Percentiles rank a stretch among this genome's conserved stretches.
Evolutionary conservation across 2,797 vertebrate genomes (phyloP).

Genomic region (Eulemur rubriventer): DNA sequence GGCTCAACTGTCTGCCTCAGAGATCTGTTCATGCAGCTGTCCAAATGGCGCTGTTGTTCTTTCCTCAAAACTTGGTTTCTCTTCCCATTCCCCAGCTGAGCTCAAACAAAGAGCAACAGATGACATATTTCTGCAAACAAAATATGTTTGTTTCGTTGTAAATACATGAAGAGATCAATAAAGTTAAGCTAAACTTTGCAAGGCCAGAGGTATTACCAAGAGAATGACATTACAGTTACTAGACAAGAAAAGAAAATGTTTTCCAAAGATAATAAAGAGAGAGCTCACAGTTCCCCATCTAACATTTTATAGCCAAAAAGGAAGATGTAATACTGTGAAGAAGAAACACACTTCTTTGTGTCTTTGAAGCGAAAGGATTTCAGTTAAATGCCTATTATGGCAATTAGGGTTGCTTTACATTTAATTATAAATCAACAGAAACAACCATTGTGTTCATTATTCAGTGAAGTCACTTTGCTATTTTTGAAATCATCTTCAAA

Average conservation of each 20-base stretch:
- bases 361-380: constrained; percentile 39
- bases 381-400: background rate
- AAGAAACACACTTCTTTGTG: background rate
- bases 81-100: constrained; percentile 54
- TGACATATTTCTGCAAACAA: constrained; percentile 65
- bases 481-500: constrained; percentile 7
- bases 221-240: constrained; percentile 26
- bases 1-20: background rate
- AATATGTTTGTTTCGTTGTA: constrained; percentile 51
- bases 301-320: background rate
- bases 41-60: background rate
- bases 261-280: constrained; percentile 39
- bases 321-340: background rate
- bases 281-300: background rate
- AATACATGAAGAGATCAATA: constrained; percentile 57
- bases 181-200: constrained; percentile 65
- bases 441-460: background rate
- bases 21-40: background rate
- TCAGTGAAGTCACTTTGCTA: background rate
- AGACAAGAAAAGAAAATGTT: constrained; percentile 29
- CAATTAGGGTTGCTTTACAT: constrained; percentile 6
- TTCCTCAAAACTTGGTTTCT: constrained; percentile 33
- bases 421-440: constrained; percentile 52
- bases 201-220: background rate
- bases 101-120: constrained; percentile 58